Evolutionary conservation across 2,797 vertebrate genomes (phyloP).

Genomic region (Parauchenoglanis punctatus): DNA sequence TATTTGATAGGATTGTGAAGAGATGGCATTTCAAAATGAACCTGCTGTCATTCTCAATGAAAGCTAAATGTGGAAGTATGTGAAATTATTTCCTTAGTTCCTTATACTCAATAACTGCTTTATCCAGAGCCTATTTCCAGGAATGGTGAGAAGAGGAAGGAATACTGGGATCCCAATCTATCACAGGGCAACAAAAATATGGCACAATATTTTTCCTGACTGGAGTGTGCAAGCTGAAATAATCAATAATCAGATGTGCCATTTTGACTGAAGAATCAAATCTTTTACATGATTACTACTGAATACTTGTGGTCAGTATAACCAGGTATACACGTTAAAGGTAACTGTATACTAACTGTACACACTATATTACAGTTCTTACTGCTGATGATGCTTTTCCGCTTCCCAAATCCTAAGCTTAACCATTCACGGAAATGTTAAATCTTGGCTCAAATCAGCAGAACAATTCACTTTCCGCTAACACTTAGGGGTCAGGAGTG

Average conservation of each 20-base stretch:
- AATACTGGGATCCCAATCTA: not conserved
- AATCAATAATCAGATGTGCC: not conserved
- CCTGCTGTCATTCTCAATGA: not conserved
- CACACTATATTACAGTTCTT: not conserved
- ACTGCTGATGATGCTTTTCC: not conserved
- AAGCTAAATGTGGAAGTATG: not conserved
- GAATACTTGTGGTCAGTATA: not conserved
- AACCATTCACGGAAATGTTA: constrained; percentile 15
- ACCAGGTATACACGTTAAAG: not conserved
- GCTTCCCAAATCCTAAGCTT: not conserved
- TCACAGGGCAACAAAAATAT: not conserved
- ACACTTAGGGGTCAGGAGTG: constrained; percentile 28
- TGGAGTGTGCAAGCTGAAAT: not conserved
- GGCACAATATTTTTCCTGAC: not conserved
- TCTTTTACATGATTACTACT: not conserved
- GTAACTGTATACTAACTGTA: not conserved
- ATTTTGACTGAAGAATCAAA: not conserved
- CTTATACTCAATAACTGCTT: not conserved
- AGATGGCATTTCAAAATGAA: not conserved
- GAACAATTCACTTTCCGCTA: constrained; percentile 20
- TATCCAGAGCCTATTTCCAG: not conserved
- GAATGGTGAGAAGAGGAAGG: not conserved
- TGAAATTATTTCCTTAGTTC: not conserved
- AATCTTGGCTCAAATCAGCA: constrained; percentile 18
- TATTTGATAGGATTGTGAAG: not conserved